These are phyloP conservation scores for Zoanthus solanderi DNA, from an alignment of 92 coral and sea anemone genomes.

Conservation along the genomic window DNA sequence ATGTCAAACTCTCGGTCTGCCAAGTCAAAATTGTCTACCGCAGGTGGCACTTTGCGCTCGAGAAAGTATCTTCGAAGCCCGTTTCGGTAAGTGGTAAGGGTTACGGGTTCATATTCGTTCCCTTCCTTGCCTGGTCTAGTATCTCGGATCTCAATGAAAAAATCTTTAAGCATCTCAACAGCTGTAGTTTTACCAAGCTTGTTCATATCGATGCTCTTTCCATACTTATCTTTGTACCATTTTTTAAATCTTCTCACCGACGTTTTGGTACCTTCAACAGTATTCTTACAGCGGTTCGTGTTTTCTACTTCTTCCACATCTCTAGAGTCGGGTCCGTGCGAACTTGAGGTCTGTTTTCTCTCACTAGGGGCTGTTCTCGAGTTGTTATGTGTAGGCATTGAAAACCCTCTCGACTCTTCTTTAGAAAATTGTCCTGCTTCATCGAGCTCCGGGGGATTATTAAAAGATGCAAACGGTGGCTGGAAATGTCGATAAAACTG, in stretches of 20 bases:
- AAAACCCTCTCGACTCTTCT: conserved; percentile 71
- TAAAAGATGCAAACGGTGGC: conserved; percentile 72
- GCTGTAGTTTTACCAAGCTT: conserved; percentile 90
- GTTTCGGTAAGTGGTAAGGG: conserved; percentile 96
- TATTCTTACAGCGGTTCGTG: conserved; percentile 96
- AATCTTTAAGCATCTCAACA: conserved; percentile 92
- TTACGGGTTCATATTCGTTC: conserved; percentile 98
- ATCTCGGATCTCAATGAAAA: conserved; percentile 98
- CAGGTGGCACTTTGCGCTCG: conserved; percentile 98
- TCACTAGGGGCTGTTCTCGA: conserved; percentile 69
- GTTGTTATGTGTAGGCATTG: conserved; percentile 62
- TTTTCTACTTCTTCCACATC: conserved; percentile 98
- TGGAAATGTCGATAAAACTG: conserved; percentile 87
- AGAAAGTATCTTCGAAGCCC: conserved; percentile 98
- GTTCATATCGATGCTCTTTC: conserved; percentile 96
- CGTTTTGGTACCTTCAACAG: conserved; percentile 99
- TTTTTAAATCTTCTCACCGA: conserved; percentile 96
- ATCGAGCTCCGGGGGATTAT: conserved; percentile 42
- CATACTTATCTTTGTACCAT: conserved; percentile 99
- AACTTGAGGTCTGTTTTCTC: conserved; percentile 59
- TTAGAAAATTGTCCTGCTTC: conserved; percentile 70
- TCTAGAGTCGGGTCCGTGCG: conserved; percentile 77
- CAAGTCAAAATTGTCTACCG: conserved; percentile 96
- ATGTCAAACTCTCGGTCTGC: conserved; percentile 99
- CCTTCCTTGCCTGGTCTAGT: conserved; percentile 99